These are phyloP conservation scores for Drosophila lacicola DNA, from an alignment of 2,888 invertebrate genomes.

Conservation along the genomic window DNA sequence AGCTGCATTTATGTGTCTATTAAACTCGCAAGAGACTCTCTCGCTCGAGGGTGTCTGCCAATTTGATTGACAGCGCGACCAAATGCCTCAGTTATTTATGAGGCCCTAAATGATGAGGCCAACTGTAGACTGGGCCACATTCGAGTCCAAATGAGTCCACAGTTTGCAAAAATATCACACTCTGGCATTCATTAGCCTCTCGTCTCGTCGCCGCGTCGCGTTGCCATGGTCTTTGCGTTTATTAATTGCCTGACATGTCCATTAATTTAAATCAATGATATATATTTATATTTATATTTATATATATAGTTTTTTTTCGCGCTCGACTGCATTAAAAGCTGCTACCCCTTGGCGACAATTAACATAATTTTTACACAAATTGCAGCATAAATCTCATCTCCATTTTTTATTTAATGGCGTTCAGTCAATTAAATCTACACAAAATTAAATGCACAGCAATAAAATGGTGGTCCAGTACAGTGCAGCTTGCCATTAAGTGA, in stretches of 20 bases:
- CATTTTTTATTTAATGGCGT: slow-evolving; percentile 65
- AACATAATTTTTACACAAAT: slow-evolving; percentile 77
- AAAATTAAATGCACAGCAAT: slow-evolving; percentile 57
- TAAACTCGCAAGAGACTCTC: slow-evolving; percentile 40
- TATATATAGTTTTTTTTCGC: slow-evolving; percentile 26
- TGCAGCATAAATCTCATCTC: slow-evolving; percentile 74
- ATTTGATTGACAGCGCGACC: slow-evolving; percentile 70
- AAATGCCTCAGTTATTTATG: slow-evolving; percentile 52
- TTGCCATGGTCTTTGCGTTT: slow-evolving; percentile 84
- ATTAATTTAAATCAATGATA: slow-evolving; percentile 85
- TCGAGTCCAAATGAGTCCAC: slow-evolving; percentile 20
- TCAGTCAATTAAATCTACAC: slow-evolving; percentile 68
- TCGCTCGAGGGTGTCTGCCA: slow-evolving; percentile 19
- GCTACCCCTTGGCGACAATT: slow-evolving; percentile 53
- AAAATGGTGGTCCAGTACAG: slow-evolving; percentile 40
- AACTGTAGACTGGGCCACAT: slow-evolving; percentile 24
- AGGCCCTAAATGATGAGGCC: slow-evolving; percentile 52
- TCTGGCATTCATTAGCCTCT: slow-evolving; percentile 36
- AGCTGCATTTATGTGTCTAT: slow-evolving; percentile 80
- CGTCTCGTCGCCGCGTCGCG: neutral
- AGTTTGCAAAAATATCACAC: slow-evolving; percentile 2
- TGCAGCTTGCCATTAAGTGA: neutral
- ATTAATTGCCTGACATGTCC: slow-evolving; percentile 85
- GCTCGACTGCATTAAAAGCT: slow-evolving; percentile 42
- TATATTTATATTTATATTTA: slow-evolving; percentile 23